Percentiles rank a stretch among this genome's conserved stretches.
Conservation (phyloP, 2,113 vertebrate species). For the Rostratula benghalensis region DNA sequence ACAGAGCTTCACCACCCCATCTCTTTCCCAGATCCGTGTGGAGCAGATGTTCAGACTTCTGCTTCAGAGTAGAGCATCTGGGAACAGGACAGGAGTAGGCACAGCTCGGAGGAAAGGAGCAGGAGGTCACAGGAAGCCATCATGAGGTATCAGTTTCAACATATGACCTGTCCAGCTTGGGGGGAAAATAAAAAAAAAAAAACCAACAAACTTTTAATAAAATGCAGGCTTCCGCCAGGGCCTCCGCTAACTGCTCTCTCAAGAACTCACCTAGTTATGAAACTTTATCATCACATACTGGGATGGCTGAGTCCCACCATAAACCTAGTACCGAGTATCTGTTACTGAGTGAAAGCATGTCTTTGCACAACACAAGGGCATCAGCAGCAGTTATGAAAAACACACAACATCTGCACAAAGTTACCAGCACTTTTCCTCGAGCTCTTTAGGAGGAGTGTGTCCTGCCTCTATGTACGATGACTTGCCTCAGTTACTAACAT, state of each 20-base stretch:
- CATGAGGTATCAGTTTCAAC: neutral
- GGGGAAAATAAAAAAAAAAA: neutral
- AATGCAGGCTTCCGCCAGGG: neutral
- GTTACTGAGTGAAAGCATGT: neutral
- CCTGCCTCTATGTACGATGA: neutral
- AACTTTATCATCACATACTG: neutral
- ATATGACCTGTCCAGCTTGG: neutral
- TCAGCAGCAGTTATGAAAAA: neutral
- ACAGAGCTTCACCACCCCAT: neutral
- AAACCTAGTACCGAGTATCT: neutral
- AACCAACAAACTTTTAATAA: constrained; percentile 9
- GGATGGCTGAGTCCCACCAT: neutral
- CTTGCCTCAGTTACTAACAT: neutral
- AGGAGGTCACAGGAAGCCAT: constrained; percentile 47
- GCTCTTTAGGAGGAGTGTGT: neutral
- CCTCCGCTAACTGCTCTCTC: neutral
- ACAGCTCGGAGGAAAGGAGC: neutral
- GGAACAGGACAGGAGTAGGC: neutral
- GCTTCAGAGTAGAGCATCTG: constrained; percentile 7
- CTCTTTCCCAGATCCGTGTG: neutral
- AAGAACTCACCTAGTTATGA: neutral
- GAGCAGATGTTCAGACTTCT: constrained; percentile 21
- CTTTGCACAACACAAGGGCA: neutral
- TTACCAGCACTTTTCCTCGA: neutral
- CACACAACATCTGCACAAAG: neutral